Conservation (phyloP, 2,888 invertebrate genomes). For the Polyploca ridens region DNA sequence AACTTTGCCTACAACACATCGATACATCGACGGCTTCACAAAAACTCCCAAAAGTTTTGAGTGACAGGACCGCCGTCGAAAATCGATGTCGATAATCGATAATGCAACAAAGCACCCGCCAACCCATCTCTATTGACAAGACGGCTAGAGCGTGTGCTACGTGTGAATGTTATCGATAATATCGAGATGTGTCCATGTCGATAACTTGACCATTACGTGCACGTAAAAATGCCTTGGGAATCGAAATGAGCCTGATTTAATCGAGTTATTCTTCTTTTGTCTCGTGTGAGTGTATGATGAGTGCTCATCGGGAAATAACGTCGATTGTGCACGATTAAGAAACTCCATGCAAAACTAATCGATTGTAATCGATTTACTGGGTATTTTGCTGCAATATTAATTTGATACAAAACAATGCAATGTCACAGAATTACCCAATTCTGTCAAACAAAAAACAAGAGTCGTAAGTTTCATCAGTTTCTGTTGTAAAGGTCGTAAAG, state of each 20-base stretch:
- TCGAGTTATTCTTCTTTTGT: slow-evolving; percentile 43
- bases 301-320: slow-evolving; percentile 20
- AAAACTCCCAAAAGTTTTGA: slow-evolving; percentile 76
- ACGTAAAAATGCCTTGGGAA: slow-evolving; percentile 63
- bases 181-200: slow-evolving; percentile 75
- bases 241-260: slow-evolving; percentile 62
- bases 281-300: slow-evolving; percentile 24
- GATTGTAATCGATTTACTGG: neutral
- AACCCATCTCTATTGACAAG: slow-evolving; percentile 76
- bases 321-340: slow-evolving; percentile 15
- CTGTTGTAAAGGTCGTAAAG: neutral
- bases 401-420: slow-evolving; percentile 1
- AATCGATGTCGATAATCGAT: slow-evolving; percentile 79
- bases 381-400: slow-evolving; percentile 7
- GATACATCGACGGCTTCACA: slow-evolving; percentile 69
- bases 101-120: slow-evolving; percentile 78
- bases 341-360: slow-evolving; percentile 8
- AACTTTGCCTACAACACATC: slow-evolving; percentile 53
- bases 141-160: slow-evolving; percentile 78
- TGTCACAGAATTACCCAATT: slow-evolving; percentile 13
- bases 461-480: neutral
- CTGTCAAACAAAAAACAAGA: neutral
- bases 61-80: slow-evolving; percentile 82
- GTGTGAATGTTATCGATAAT: slow-evolving; percentile 82
- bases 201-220: slow-evolving; percentile 76